A percentile compares a stretch with the other conserved stretches of the same genome.
Evolutionary conservation across 2,113 vertebrate species (phyloP).

Genomic region (Tonatia bakeri): DNA sequence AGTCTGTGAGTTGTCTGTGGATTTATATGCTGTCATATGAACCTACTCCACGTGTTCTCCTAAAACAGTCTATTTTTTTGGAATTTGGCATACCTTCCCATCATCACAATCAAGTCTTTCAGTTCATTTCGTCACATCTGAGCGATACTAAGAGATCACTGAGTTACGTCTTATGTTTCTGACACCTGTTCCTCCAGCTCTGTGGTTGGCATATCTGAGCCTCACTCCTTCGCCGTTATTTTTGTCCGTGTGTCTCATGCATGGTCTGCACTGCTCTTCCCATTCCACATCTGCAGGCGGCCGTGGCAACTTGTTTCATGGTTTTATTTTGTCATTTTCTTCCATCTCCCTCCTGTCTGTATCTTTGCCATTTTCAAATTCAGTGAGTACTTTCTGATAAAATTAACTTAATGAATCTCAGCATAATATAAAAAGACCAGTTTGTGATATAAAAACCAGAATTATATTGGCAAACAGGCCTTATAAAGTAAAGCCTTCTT

Average conservation of each 20-base stretch:
- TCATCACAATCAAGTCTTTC: not conserved
- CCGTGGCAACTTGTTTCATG: not conserved
- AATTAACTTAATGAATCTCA: constrained; percentile 51
- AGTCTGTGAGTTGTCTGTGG: not conserved
- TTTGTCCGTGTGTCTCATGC: not conserved
- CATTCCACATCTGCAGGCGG: not conserved
- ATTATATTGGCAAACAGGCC: constrained; percentile 44
- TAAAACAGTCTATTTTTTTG: not conserved
- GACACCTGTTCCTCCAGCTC: not conserved
- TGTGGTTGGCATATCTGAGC: too few species aligned
- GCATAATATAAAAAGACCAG: constrained; percentile 38
- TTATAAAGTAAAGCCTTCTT: not conserved
- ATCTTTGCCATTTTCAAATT: constrained; percentile 69
- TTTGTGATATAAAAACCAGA: not conserved
- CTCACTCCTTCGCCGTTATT: not conserved
- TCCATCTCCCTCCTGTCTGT: not conserved
- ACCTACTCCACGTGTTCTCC: not conserved
- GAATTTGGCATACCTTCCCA: not conserved
- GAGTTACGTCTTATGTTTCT: not conserved
- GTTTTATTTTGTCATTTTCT: not conserved
- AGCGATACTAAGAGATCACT: too few species aligned
- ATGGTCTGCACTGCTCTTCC: not conserved
- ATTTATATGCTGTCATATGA: not conserved
- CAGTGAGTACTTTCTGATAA: constrained; percentile 65
- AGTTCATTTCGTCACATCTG: not conserved